Evolutionary conservation across 2,797 vertebrate genomes (phyloP).

Genomic region (Australoheros facetus): DNA sequence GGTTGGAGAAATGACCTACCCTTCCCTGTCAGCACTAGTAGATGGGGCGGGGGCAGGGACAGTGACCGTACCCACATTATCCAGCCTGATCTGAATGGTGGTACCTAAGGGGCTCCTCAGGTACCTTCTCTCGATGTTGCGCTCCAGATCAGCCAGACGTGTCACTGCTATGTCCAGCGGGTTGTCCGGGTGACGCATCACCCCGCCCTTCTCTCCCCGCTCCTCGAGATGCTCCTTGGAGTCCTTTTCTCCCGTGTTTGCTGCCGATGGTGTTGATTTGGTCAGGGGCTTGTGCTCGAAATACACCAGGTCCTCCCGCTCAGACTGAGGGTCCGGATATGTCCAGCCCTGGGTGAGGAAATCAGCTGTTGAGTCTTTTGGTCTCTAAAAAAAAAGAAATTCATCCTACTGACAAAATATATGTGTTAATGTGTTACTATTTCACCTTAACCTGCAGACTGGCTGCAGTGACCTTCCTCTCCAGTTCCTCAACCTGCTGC

Average conservation of each 20-base stretch:
- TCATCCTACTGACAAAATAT: neutral
- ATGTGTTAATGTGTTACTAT: neutral
- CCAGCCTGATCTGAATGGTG: slow-evolving; percentile 99
- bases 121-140: slow-evolving; percentile 99
- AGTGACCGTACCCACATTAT: slow-evolving; percentile 99
- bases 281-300: slow-evolving; percentile 93
- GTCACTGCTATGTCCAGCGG: slow-evolving; percentile 99
- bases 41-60: slow-evolving; percentile 99
- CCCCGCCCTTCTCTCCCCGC: slow-evolving; percentile 83
- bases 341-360: slow-evolving; percentile 90
- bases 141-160: slow-evolving; percentile 99
- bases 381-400: accelerated
- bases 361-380: slow-evolving; percentile 4
- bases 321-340: slow-evolving; percentile 93
- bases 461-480: slow-evolving; percentile 96
- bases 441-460: slow-evolving; percentile 99
- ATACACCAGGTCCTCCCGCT: slow-evolving; percentile 98
- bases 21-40: slow-evolving; percentile 99
- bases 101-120: slow-evolving; percentile 99
- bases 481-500: slow-evolving; percentile 98
- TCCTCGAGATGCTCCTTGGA: slow-evolving; percentile 86
- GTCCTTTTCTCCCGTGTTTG: slow-evolving; percentile 79
- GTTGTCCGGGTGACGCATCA: slow-evolving; percentile 95
- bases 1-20: slow-evolving; percentile 95
- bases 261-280: slow-evolving; percentile 76